phyloP scores from a whole-genome alignment of 2,113 vertebrate species.

The Paracanthobrama guichenoti region DNA sequence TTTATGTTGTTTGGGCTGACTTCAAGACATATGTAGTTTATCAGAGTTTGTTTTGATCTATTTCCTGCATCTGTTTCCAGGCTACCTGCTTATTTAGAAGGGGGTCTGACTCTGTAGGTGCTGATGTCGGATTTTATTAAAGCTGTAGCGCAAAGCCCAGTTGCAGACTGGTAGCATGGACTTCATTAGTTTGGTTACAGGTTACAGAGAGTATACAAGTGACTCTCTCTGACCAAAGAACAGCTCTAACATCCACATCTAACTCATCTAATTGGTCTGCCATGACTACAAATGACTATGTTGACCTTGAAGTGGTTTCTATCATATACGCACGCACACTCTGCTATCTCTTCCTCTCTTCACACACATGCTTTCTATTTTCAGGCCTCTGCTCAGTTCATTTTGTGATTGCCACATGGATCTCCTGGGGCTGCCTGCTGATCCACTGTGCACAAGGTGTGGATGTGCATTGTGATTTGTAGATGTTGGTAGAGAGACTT shows the following conservation, averaged over 20 bases:
- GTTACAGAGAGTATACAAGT: conserved; percentile 15
- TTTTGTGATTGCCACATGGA: conserved; percentile 50
- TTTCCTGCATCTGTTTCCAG: conserved; percentile 20
- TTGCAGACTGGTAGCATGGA: not conserved
- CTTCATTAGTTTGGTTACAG: conserved; percentile 33
- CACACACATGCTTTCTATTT: conserved; percentile 44
- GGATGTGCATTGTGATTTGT: conserved; percentile 30
- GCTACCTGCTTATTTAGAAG: not conserved
- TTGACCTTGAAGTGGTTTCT: conserved; percentile 52
- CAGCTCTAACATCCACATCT: conserved; percentile 36
- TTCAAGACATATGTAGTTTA: conserved; percentile 6
- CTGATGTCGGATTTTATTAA: conserved; percentile 25
- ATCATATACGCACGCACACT: not conserved
- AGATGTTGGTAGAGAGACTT: conserved; percentile 29
- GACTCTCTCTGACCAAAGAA: conserved; percentile 14
- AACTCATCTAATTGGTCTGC: conserved; percentile 47
- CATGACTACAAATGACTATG: conserved; percentile 39
- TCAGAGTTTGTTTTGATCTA: not conserved
- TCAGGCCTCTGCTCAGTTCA: conserved; percentile 40
- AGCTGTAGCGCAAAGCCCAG: not conserved
- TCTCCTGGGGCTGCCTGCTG: conserved; percentile 44
- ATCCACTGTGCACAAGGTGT: conserved; percentile 44
- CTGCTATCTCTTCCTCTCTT: not conserved
- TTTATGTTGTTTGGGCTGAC: conserved; percentile 17
- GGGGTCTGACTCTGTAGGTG: not conserved